These are phyloP conservation scores for Globia sparganii DNA, from an alignment of 2,888 invertebrate species.

Conservation along the genomic window DNA sequence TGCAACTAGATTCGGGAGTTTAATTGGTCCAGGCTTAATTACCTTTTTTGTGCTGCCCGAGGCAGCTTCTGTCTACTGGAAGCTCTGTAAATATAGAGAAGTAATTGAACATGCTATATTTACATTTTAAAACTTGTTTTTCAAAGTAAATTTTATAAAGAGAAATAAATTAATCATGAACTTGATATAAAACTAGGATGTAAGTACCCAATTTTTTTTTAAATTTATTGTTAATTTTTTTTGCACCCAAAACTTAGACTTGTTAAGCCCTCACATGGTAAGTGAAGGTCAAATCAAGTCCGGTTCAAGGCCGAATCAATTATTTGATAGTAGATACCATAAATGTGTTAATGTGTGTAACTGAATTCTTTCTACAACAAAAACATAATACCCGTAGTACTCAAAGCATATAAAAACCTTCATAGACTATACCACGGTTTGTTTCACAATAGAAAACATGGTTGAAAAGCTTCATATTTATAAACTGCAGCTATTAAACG, in stretches of 20 bases:
- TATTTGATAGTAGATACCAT: too few species aligned
- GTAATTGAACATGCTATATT: constrained; percentile 25
- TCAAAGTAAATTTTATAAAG: not conserved
- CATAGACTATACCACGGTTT: constrained; percentile 7
- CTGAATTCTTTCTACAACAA: not conserved
- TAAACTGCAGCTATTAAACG: constrained; percentile 51
- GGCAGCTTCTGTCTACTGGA: constrained; percentile 20
- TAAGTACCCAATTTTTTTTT: not conserved
- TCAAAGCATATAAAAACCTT: not conserved
- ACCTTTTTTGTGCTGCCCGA: constrained; percentile 46
- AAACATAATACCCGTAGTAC: not conserved
- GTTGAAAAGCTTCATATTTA: constrained; percentile 44
- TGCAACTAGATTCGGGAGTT: constrained; percentile 55
- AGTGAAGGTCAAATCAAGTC: not conserved
- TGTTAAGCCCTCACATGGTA: not conserved
- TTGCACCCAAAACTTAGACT: too few species aligned
- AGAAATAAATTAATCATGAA: not conserved
- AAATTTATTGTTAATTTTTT: too few species aligned
- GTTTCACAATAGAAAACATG: constrained; percentile 41
- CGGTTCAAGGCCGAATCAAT: not conserved
- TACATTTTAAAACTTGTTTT: not conserved
- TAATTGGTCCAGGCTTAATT: constrained; percentile 54
- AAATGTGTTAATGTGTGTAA: not conserved
- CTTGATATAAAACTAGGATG: too few species aligned
- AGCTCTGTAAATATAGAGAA: constrained; percentile 20